Percentiles rank a stretch among this genome's conserved stretches.
These are phyloP conservation scores for Ricordea florida DNA, from an alignment of 92 coral and sea anemone species.

Conservation along the genomic window DNA sequence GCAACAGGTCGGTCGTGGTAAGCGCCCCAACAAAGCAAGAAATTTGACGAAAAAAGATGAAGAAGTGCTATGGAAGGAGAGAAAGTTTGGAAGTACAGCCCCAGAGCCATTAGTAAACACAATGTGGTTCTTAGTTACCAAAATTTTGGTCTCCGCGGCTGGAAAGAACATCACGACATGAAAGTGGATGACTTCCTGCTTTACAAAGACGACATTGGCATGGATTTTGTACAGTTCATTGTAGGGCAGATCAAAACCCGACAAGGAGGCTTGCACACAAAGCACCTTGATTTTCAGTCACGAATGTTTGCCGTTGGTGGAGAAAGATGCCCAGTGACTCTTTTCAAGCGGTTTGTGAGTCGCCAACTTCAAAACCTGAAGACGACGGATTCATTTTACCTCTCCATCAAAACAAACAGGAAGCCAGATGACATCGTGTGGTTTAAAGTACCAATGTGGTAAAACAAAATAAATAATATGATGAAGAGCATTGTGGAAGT, in stretches of 20 bases:
- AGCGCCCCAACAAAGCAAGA: too few species aligned
- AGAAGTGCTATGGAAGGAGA: constrained; percentile 10
- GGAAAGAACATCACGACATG: constrained; percentile 30
- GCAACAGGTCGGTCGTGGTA: too few species aligned
- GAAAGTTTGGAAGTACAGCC: constrained; percentile 1
- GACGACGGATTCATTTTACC: constrained; percentile 42
- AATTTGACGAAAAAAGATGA: constrained; percentile 20
- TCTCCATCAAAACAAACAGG: constrained; percentile 35
- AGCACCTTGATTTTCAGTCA: constrained; percentile 29
- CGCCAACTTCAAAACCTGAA: constrained; percentile 36
- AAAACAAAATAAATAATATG: background rate
- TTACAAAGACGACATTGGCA: constrained; percentile 12
- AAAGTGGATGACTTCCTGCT: constrained; percentile 10
- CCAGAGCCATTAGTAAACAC: background rate
- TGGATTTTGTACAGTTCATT: background rate
- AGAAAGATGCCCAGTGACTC: constrained; percentile 39
- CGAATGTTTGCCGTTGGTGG: constrained; percentile 44
- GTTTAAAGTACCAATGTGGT: constrained; percentile 50
- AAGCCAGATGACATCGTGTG: constrained; percentile 26
- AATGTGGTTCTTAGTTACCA: background rate
- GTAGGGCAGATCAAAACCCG: constrained; percentile 10
- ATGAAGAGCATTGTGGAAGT: too few species aligned
- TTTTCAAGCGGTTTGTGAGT: constrained; percentile 23
- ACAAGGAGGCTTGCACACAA: too few species aligned
- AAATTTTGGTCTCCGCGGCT: constrained; percentile 27